Evolutionary conservation across 2,113 vertebrate species (phyloP).

Genomic region (Equus przewalskii): DNA sequence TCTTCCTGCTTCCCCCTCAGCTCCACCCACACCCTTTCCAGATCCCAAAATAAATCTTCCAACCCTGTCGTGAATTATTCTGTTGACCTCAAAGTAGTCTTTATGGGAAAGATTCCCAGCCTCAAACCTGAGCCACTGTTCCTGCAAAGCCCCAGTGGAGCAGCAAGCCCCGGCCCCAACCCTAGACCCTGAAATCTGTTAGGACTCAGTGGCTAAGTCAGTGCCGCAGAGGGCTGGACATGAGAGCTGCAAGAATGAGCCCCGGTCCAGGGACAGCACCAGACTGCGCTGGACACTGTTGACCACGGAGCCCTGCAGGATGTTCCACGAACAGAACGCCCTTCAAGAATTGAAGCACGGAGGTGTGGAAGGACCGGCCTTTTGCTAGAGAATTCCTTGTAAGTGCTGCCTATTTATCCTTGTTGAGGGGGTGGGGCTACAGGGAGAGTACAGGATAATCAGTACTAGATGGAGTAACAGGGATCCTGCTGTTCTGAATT

Average conservation of each 20-base stretch:
- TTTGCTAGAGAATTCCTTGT: background rate
- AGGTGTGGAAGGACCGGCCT: background rate
- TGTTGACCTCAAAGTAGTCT: background rate
- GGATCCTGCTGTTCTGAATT: background rate
- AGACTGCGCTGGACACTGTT: fast-evolving
- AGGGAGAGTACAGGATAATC: background rate
- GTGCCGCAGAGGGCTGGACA: fast-evolving
- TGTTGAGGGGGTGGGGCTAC: too few relatives aligned
- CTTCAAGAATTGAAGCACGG: background rate
- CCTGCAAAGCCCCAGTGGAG: background rate
- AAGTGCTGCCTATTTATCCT: too few relatives aligned
- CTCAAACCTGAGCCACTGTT: background rate
- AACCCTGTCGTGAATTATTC: background rate
- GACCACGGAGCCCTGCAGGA: background rate
- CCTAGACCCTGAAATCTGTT: too few relatives aligned
- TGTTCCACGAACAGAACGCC: background rate
- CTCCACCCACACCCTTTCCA: background rate
- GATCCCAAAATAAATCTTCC: background rate
- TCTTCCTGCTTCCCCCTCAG: background rate
- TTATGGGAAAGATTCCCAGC: background rate
- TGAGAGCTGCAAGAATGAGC: background rate
- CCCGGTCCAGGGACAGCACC: fast-evolving
- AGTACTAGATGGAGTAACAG: background rate
- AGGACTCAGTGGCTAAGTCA: background rate
- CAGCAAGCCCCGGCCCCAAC: background rate